Conservation (phyloP, 2,888 invertebrate species). For the Drosophila cognata region DNA sequence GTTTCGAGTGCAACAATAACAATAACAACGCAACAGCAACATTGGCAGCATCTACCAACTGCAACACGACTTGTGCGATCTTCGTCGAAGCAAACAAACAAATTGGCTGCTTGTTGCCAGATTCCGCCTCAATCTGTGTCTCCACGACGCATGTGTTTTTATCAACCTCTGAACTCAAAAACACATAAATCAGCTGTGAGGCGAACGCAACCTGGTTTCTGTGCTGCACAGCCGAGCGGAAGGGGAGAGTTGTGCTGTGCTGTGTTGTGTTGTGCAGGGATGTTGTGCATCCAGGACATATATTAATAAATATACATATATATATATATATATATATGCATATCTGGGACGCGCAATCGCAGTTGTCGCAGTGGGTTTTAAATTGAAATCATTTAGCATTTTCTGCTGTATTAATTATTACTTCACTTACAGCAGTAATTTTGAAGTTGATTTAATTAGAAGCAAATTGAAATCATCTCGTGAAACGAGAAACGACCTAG, state of each 20-base stretch:
- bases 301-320: neutral
- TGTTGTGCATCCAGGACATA: neutral
- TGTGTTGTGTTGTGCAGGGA: neutral
- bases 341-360: neutral
- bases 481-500: neutral
- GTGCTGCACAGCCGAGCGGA: neutral
- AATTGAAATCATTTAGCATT: neutral
- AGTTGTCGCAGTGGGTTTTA: neutral
- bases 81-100: neutral
- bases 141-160: neutral
- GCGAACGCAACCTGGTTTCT: neutral
- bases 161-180: neutral
- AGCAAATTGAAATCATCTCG: neutral
- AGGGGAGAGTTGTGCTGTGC: neutral
- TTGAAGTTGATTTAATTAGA: neutral
- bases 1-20: neutral
- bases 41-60: neutral
- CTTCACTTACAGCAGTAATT: neutral
- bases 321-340: neutral
- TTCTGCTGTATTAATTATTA: neutral
- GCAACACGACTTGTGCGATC: neutral
- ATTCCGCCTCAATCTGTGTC: neutral
- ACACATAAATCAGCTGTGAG: neutral
- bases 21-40: slow-evolving; percentile 8
- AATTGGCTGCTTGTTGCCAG: neutral